Evolutionary conservation across 2,888 invertebrate genomes (phyloP), one percentile per base, ranked within the genome.

Genomic region (Erynnis tages): DNA sequence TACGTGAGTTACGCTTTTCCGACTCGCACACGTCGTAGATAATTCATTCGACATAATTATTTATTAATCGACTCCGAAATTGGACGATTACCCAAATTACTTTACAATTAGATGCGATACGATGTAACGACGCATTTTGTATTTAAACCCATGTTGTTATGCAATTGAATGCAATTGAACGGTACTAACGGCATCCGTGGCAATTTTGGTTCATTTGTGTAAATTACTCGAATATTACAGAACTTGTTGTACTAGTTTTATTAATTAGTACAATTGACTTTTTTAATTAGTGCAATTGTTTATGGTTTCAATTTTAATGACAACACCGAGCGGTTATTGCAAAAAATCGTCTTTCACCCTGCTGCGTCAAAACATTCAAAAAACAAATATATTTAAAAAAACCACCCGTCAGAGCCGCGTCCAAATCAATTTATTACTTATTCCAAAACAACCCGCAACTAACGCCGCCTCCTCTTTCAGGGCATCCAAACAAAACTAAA

Each of bases 11-110:
- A 67, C 65, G 60, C 60, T 58, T 56, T 54, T 52, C 55, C 54
- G 40, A 21, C 50, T 47, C 55, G 54, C 53, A 50, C 59, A 54
- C 56, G 57, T 53, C 45, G 40, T 38, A 46, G 35, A 13, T 54
- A 59, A 61, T 57, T 59, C 55, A 60, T 64, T 60, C 54, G 52
- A 54, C 56, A 54, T 69, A 62, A 74, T 74, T 68, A 67, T 65
- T 63, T 64, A 63, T 66, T 69, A 73, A 71, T 68, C 59, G 63
- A 56, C 54, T 58, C 48, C 37, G 55, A 43, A 63, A 58, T 57
- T 56, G 53, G 54, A 58, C 60, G 54, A 61, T 60, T 55, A 58
- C 57, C 57, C 55, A 60, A 63, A 63, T 62, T 61, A 55, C 60
- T 45, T 40, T 44, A 55, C 56, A 60, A 62, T 64, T 56, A 55